Conservation (phyloP, 2,797 vertebrate genomes). For the Phalanger gymnotis region DNA sequence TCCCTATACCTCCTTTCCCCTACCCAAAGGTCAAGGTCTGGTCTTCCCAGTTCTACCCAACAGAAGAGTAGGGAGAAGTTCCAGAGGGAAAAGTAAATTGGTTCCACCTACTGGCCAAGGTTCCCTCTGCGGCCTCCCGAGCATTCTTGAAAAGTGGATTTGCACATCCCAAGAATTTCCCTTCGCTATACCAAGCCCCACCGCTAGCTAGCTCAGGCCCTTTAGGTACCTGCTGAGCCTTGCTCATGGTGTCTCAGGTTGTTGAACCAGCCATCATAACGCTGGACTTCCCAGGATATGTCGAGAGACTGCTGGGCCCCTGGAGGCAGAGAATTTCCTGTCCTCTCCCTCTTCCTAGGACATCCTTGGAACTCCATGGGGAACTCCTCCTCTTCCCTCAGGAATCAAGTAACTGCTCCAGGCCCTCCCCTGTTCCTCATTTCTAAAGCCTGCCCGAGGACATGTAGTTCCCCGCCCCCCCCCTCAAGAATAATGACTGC, state of each 20-base stretch:
- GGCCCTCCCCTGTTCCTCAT: background rate
- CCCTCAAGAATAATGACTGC: background rate
- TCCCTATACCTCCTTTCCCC: background rate
- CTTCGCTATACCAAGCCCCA: background rate
- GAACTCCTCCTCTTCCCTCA: background rate
- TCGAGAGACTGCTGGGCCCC: conserved; percentile 78
- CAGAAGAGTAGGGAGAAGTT: background rate
- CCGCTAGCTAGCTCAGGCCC: rapidly evolving
- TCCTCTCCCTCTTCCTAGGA: background rate
- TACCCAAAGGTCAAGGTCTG: too few species aligned
- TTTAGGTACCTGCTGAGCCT: conserved; percentile 88
- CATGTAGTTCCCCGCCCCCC: background rate
- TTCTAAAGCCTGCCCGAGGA: background rate
- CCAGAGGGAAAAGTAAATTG: background rate
- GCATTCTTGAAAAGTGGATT: background rate
- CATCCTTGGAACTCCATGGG: too few species aligned
- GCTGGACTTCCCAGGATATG: conserved; percentile 91
- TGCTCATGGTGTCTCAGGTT: conserved; percentile 89
- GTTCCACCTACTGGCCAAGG: background rate
- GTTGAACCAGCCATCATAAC: conserved; percentile 98
- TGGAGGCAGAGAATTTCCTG: conserved; percentile 73
- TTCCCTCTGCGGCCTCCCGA: background rate
- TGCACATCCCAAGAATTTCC: background rate
- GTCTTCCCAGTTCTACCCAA: background rate
- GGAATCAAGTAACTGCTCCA: background rate